phyloP scores from a whole-genome alignment of 2,888 invertebrate genomes.

The Clepsis dumicolana region DNA sequence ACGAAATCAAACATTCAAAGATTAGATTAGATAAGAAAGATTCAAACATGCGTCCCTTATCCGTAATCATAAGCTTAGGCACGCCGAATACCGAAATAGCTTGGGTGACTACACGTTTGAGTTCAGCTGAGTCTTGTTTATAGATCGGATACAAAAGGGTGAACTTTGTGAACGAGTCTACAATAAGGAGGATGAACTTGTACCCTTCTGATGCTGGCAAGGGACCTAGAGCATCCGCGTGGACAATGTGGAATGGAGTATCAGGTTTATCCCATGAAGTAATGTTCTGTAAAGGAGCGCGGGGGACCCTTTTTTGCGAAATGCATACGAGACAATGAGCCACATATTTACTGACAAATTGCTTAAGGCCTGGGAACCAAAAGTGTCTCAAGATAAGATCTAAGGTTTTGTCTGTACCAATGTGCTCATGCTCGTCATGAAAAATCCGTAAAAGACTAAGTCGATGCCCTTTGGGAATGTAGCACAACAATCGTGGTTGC shows the following conservation, averaged over 20 bases:
- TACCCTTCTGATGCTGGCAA: conserved; percentile 23
- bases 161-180: conserved; percentile 36
- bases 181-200: conserved; percentile 22
- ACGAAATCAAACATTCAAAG: too few species aligned
- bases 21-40: too few species aligned
- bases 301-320: not conserved
- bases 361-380: conserved; percentile 4
- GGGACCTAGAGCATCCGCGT: conserved; percentile 36
- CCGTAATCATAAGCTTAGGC: conserved; percentile 23
- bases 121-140: not conserved
- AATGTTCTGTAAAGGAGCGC: conserved; percentile 22
- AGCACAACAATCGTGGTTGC: too few species aligned
- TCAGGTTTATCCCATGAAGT: conserved; percentile 34
- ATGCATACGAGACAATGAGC: not conserved
- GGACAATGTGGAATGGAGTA: conserved; percentile 33
- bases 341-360: not conserved
- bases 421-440: conserved; percentile 42
- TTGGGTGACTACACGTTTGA: conserved; percentile 9
- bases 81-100: conserved; percentile 35
- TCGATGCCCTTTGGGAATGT: conserved; percentile 41
- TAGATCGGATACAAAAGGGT: conserved; percentile 16
- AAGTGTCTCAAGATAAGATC: conserved; percentile 38
- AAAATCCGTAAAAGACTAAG: conserved; percentile 24
- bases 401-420: conserved; percentile 1
- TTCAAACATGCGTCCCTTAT: conserved; percentile 41